Evolutionary conservation across 2,888 invertebrate species (phyloP).

Genomic region (Tachina grossa): DNA sequence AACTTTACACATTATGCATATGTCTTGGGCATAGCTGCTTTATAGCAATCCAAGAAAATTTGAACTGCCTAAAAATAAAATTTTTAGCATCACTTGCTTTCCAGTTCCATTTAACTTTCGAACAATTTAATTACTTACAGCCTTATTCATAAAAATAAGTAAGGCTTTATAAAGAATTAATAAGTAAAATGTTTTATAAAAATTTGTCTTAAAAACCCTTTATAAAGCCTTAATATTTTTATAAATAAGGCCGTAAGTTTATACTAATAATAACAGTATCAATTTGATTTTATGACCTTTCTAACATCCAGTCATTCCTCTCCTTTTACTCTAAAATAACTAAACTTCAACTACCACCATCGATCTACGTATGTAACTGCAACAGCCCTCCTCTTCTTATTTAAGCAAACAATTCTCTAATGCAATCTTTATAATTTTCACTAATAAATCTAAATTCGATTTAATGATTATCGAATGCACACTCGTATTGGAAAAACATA

Average conservation of each 20-base stretch:
- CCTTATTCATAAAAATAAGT: too few relatives aligned
- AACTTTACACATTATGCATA: too few relatives aligned
- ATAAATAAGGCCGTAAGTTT: too few relatives aligned
- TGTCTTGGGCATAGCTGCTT: too few relatives aligned
- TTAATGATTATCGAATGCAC: slow-evolving; percentile 72
- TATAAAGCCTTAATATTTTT: too few relatives aligned
- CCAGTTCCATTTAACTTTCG: too few relatives aligned
- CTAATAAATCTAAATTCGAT: slow-evolving; percentile 73
- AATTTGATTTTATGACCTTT: neutral
- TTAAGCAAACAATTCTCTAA: slow-evolving; percentile 62
- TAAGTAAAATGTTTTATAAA: too few relatives aligned
- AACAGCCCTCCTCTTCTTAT: slow-evolving; percentile 28
- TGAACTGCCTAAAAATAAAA: too few relatives aligned
- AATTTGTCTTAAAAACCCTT: too few relatives aligned
- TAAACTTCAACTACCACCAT: slow-evolving; percentile 21
- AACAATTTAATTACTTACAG: neutral
- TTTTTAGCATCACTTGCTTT: too few relatives aligned
- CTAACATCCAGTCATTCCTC: neutral
- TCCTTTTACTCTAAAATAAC: neutral
- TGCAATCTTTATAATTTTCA: slow-evolving; percentile 63
- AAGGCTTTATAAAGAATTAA: too few relatives aligned
- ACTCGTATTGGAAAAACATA: neutral
- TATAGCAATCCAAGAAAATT: too few relatives aligned
- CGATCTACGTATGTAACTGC: neutral
- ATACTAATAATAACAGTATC: neutral